Percentiles rank a stretch among this genome's conserved stretches.
phyloP scores from a whole-genome alignment of 2,113 vertebrate species.

The Elephas maximus region DNA sequence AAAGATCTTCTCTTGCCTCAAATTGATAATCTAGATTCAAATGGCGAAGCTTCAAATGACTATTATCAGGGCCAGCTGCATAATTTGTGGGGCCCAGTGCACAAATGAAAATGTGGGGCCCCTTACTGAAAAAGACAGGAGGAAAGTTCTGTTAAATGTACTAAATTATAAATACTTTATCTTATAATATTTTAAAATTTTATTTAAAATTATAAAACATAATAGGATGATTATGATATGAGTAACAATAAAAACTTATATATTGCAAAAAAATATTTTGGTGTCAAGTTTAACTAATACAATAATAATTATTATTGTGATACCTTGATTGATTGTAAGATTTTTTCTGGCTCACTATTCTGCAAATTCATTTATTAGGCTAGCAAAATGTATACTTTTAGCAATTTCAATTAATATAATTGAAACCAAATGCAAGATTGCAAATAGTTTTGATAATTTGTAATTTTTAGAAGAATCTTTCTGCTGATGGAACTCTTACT shows the following conservation, averaged over 20 bases:
- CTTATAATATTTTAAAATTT: background rate
- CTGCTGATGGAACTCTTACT: background rate
- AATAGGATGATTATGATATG: background rate
- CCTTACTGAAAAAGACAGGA: background rate
- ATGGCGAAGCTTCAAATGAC: background rate
- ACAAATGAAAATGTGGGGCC: background rate
- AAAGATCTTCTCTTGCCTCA: background rate
- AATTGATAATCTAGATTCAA: constrained; percentile 20
- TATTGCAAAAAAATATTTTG: background rate
- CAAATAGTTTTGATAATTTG: background rate
- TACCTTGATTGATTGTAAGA: background rate
- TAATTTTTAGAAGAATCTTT: background rate
- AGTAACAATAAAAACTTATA: background rate
- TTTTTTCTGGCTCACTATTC: background rate
- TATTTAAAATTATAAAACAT: constrained; percentile 29
- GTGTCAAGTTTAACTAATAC: background rate
- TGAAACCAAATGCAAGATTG: constrained; percentile 3
- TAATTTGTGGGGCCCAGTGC: background rate
- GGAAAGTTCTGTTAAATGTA: background rate
- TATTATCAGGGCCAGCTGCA: background rate
- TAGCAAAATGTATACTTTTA: background rate
- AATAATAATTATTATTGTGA: background rate
- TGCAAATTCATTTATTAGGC: background rate
- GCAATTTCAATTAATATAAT: background rate
- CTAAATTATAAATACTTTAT: background rate